These are phyloP conservation scores for Crepidodera aurea DNA, from an alignment of 2,888 invertebrate genomes.

Conservation along the genomic window DNA sequence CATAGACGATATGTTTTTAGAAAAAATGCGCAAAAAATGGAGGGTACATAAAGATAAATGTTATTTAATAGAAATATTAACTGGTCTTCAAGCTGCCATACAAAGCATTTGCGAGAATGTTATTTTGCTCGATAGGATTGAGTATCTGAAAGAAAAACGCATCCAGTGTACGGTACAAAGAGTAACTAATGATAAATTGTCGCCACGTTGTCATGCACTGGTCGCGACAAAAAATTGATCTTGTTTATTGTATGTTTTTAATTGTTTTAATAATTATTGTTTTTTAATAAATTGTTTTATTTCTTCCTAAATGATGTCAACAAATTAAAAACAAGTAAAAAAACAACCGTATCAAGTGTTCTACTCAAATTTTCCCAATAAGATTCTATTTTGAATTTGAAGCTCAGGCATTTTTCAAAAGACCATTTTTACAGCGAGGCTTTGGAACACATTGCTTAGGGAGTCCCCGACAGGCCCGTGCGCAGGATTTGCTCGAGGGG, in stretches of 20 bases:
- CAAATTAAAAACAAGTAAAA: too few species aligned
- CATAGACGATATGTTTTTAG: conserved; percentile 42
- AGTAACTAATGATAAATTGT: conserved; percentile 69
- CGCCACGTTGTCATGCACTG: conserved; percentile 71
- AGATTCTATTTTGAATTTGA: conserved; percentile 55
- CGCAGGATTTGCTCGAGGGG: too few species aligned
- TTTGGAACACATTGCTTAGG: too few species aligned
- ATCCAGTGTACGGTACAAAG: conserved; percentile 64
- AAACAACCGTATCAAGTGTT: too few species aligned
- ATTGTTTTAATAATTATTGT: background rate
- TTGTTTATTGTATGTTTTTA: background rate
- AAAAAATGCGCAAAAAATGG: conserved; percentile 55
- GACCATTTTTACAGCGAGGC: conserved; percentile 76
- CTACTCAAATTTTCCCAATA: conserved; percentile 73
- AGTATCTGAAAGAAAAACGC: conserved; percentile 60
- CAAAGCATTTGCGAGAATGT: conserved; percentile 69
- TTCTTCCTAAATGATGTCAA: too few species aligned
- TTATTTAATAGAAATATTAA: conserved; percentile 60
- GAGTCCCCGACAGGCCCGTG: too few species aligned
- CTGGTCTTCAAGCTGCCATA: conserved; percentile 63
- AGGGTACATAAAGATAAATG: conserved; percentile 51
- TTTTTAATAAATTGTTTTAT: background rate
- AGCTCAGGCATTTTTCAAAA: conserved; percentile 63
- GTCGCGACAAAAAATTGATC: conserved; percentile 28
- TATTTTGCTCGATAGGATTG: conserved; percentile 65